phyloP scores from a whole-genome alignment of 1,140 invertebrate genomes.

The Trissolcus basalis region DNA sequence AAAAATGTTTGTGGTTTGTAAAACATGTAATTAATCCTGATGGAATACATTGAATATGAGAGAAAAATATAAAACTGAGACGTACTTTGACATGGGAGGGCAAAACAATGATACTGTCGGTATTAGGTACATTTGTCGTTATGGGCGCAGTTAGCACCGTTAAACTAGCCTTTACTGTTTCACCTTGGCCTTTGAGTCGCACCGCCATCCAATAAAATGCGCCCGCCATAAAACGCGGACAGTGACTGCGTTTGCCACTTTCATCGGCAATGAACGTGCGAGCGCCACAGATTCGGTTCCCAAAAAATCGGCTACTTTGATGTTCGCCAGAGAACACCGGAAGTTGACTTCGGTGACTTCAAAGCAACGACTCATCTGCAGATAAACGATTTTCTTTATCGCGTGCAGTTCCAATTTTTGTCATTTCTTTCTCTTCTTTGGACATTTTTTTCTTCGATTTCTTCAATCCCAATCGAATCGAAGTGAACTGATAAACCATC shows the following conservation, averaged over 20 bases:
- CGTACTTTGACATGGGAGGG: conserved; percentile 9
- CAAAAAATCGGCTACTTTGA: conserved; percentile 62
- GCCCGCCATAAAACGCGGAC: conserved; percentile 68
- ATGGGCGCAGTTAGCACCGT: conserved; percentile 72
- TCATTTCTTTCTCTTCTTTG: too few relatives aligned
- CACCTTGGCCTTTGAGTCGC: conserved; percentile 68
- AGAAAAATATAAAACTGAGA: not conserved
- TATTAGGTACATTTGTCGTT: conserved; percentile 69
- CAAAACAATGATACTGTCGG: conserved; percentile 30
- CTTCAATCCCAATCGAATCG: too few relatives aligned
- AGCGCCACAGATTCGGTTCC: conserved; percentile 44
- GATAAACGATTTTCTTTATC: conserved; percentile 54
- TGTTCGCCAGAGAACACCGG: conserved; percentile 55
- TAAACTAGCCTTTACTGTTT: conserved; percentile 74
- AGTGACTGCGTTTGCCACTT: conserved; percentile 53
- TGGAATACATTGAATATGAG: conserved; percentile 38
- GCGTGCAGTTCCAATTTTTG: conserved; percentile 8
- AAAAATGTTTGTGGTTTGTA: too few relatives aligned
- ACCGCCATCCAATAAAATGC: conserved; percentile 71
- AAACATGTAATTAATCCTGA: not conserved
- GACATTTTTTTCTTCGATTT: too few relatives aligned
- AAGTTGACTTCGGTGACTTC: conserved; percentile 55
- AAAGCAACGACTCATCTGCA: conserved; percentile 49
- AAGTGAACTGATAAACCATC: too few relatives aligned
- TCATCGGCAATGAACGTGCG: conserved; percentile 48